A percentile compares a stretch with the other conserved stretches of the same genome.
Conservation (phyloP, 2,113 vertebrate genomes). For the Camelus dromedarius region DNA sequence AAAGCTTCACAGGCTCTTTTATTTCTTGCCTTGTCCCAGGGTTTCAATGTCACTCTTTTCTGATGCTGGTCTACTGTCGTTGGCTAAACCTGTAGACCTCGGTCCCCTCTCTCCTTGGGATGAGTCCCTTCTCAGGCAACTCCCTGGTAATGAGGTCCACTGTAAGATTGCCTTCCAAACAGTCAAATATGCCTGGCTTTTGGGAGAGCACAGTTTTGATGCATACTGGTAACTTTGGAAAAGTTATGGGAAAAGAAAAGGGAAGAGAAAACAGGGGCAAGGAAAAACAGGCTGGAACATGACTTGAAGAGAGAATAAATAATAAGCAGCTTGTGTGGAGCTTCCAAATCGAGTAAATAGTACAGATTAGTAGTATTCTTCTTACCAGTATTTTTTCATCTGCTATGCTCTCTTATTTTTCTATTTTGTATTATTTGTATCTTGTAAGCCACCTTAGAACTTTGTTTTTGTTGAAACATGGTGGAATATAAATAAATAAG, state of each 20-base stretch:
- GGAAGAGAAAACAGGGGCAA: neutral
- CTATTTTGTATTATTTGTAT: neutral
- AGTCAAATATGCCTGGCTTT: neutral
- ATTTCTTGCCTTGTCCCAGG: neutral
- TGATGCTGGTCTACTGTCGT: neutral
- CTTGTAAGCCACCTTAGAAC: neutral
- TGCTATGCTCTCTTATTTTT: neutral
- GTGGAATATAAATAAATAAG: neutral
- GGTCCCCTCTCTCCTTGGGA: neutral
- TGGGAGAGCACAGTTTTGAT: neutral
- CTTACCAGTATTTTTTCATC: neutral
- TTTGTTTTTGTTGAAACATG: neutral
- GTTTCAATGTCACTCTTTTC: neutral
- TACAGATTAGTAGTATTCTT: neutral
- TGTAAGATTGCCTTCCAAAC: neutral
- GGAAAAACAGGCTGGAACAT: neutral
- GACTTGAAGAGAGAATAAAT: neutral
- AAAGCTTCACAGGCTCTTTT: neutral
- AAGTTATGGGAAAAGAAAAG: neutral
- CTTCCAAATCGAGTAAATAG: neutral
- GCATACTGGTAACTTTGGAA: neutral
- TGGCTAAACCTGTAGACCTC: neutral
- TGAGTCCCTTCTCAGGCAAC: neutral
- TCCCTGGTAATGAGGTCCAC: neutral
- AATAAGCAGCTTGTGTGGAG: neutral